Conservation (phyloP, 2,113 vertebrate genomes). For the Vombatus ursinus region DNA sequence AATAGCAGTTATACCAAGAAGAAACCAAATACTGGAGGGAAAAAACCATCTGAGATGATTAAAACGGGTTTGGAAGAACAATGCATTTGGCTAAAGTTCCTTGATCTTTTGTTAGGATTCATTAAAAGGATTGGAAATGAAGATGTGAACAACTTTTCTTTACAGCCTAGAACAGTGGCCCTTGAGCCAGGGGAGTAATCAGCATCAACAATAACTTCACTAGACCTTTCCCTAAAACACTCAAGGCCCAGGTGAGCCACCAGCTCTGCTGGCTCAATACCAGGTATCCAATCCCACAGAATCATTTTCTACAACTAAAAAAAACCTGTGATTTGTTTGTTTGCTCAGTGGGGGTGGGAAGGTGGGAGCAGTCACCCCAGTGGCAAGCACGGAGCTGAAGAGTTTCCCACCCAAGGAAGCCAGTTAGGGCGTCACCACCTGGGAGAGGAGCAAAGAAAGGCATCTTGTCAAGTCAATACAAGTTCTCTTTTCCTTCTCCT, state of each 20-base stretch:
- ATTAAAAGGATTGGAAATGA: neutral
- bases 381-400: neutral
- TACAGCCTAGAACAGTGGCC: neutral
- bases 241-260: neutral
- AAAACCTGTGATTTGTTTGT: neutral
- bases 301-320: neutral
- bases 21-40: neutral
- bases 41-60: neutral
- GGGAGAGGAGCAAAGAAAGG: neutral
- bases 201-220: neutral
- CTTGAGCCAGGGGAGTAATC: neutral
- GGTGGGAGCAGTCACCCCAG: neutral
- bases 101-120: neutral
- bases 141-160: neutral
- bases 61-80: neutral
- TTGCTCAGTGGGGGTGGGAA: neutral
- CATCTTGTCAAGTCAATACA: neutral
- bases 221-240: neutral
- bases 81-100: neutral
- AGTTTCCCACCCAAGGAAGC: neutral
- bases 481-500: neutral
- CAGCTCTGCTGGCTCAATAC: neutral
- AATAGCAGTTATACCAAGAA: neutral
- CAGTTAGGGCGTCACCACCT: neutral
- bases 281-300: neutral